Evolutionary conservation across 2,113 vertebrate species (phyloP).

Genomic region (Elephantulus edwardii): DNA sequence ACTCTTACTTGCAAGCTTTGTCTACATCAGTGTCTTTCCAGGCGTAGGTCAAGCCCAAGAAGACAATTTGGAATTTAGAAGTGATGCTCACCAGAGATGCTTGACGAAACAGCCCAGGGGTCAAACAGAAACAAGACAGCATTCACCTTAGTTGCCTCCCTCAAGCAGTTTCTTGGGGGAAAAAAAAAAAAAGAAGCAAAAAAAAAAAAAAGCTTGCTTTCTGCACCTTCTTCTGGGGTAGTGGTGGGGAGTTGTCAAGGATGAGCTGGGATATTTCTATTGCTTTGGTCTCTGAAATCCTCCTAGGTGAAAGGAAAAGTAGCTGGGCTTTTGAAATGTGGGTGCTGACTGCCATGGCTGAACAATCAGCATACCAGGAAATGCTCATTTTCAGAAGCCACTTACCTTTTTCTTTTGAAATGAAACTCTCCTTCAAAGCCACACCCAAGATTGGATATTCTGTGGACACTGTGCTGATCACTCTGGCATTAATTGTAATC

Average conservation of each 20-base stretch:
- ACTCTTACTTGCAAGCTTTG: background rate
- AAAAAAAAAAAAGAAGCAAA: too few species aligned
- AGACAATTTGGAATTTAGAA: background rate
- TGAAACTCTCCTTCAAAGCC: background rate
- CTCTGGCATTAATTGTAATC: background rate
- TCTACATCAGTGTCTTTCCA: constrained; percentile 19
- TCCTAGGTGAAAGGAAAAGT: background rate
- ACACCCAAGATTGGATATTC: background rate
- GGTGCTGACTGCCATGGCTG: too few species aligned
- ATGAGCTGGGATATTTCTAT: background rate
- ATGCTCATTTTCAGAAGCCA: background rate
- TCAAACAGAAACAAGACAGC: background rate
- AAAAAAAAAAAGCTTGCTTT: too few species aligned
- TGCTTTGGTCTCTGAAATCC: background rate
- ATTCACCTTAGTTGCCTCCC: background rate
- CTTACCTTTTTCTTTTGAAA: background rate
- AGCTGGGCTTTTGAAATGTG: background rate
- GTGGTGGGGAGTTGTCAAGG: background rate
- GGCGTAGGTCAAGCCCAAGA: background rate
- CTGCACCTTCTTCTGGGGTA: background rate
- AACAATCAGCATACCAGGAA: background rate
- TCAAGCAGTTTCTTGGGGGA: background rate
- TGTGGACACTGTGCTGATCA: background rate
- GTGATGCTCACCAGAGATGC: background rate
- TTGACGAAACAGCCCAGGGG: background rate